Evolutionary conservation across 2,113 vertebrate species (phyloP).

Genomic region (Pao palembangensis): DNA sequence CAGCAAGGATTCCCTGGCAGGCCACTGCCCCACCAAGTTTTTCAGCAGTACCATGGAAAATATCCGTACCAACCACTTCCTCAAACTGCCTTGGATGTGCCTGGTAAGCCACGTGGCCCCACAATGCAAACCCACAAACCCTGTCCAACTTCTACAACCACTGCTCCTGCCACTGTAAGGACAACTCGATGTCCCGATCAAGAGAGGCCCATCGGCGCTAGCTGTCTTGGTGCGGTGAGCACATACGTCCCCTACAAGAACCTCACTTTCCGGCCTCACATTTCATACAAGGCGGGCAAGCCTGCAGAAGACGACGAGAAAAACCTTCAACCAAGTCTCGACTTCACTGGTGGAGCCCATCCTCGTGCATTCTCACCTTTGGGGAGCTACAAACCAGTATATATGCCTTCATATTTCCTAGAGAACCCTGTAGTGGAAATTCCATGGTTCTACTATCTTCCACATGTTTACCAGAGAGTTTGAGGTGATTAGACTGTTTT

Average conservation of each 20-base stretch:
- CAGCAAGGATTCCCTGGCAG: background rate
- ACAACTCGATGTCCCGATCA: background rate
- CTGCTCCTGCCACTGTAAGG: background rate
- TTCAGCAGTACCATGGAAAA: conserved; percentile 4
- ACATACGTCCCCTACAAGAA: background rate
- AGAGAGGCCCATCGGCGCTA: background rate
- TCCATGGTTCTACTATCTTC: no score
- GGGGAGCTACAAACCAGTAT: no score
- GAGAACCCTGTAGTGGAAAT: no score
- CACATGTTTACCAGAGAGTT: no score
- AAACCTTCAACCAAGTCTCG: background rate
- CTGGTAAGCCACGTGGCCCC: background rate
- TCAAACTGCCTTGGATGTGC: no score
- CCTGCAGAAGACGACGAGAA: background rate
- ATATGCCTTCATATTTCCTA: no score
- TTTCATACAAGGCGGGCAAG: background rate
- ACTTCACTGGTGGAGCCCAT: conserved; percentile 5
- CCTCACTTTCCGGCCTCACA: background rate
- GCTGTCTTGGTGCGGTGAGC: background rate
- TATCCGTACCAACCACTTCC: background rate
- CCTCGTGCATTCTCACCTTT: background rate
- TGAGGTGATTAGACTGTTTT: no score
- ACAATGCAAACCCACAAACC: no score
- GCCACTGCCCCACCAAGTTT: background rate
- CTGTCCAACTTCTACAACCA: background rate